These are phyloP conservation scores for Xenus cinereus DNA, from an alignment of 2,113 vertebrate species.

Conservation along the genomic window DNA sequence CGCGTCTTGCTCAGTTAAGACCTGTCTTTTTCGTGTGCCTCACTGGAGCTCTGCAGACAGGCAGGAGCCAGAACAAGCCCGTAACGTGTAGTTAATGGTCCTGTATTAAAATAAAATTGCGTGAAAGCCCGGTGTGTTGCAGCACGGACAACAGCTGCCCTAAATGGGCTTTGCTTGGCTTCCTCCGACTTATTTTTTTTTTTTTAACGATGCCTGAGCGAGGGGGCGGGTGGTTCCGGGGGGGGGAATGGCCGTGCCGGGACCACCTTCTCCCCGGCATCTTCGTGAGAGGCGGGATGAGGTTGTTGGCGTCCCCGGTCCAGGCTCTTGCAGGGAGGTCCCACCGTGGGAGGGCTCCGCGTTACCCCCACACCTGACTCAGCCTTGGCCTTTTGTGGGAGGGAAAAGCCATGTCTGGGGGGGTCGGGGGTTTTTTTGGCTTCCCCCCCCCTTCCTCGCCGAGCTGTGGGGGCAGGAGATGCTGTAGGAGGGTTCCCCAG, in stretches of 20 bases:
- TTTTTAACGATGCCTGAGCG: not conserved
- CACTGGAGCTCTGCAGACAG: not conserved
- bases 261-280: not conserved
- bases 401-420: not conserved
- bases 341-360: not conserved
- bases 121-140: not conserved
- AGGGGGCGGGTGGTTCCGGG: too few relatives aligned
- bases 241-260: accelerated
- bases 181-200: not conserved
- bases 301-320: not conserved
- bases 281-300: not conserved
- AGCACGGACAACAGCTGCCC: not conserved
- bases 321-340: not conserved
- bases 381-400: not conserved
- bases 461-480: not conserved
- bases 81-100: not conserved
- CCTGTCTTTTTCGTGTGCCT: not conserved
- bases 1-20: not conserved
- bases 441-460: not conserved
- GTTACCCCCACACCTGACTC: not conserved
- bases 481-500: constrained; percentile 15
- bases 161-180: not conserved
- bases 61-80: constrained; percentile 19
- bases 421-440: not conserved
- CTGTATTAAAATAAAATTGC: not conserved